Evolutionary conservation across 2,888 invertebrate genomes (phyloP).

Genomic region (Cryptocheilus praepositus): DNA sequence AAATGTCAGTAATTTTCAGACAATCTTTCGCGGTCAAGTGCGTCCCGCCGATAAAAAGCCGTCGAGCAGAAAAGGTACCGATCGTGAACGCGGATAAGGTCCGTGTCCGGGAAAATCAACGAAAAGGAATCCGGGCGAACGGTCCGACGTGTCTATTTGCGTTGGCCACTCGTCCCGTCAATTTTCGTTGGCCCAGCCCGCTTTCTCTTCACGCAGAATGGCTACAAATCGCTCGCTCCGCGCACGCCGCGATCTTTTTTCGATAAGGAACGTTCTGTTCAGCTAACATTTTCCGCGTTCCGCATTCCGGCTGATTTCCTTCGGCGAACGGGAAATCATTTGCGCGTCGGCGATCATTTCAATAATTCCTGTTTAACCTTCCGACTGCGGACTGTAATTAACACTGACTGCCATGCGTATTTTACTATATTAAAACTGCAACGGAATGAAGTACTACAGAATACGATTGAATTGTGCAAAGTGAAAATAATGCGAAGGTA

Average conservation of each 20-base stretch:
- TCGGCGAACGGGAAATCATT: no score
- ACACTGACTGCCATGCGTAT: no score
- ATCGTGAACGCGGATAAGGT: constrained; percentile 36
- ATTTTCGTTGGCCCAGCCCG: constrained; percentile 28
- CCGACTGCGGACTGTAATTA: no score
- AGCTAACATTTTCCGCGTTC: no score
- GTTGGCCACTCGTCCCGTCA: constrained; percentile 17
- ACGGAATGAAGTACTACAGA: no score
- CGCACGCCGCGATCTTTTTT: constrained; percentile 24
- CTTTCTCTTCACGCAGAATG: constrained; percentile 20
- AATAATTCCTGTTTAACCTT: no score
- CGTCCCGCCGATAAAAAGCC: constrained; percentile 15
- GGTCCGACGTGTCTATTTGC: constrained; percentile 25
- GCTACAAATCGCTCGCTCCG: constrained; percentile 31
- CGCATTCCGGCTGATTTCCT: no score
- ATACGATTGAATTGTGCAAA: no score
- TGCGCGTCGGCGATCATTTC: no score
- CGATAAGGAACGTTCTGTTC: neutral
- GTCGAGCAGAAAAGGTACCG: constrained; percentile 38
- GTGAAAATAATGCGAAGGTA: no score
- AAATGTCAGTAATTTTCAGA: constrained; percentile 28
- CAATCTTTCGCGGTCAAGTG: constrained; percentile 31
- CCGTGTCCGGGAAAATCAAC: constrained; percentile 17
- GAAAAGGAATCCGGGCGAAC: constrained; percentile 3
- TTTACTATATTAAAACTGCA: no score